phyloP scores from a whole-genome alignment of 2,888 invertebrate genomes.

The Deilephila elpenor region DNA sequence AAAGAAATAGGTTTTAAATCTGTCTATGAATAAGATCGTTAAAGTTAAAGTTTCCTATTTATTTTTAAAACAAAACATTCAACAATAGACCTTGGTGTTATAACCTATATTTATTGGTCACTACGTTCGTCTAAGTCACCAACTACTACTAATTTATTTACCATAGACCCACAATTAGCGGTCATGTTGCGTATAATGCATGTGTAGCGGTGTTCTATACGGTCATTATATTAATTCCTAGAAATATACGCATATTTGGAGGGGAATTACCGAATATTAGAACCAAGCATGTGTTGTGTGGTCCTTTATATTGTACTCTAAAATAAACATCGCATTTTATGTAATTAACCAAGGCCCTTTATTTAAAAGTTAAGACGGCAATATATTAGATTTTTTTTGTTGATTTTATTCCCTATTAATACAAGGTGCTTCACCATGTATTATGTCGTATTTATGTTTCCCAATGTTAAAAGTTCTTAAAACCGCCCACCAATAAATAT shows the following conservation, averaged over 20 bases:
- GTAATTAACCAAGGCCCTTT: too few relatives aligned
- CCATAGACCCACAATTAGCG: constrained; percentile 20
- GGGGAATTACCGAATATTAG: constrained; percentile 17
- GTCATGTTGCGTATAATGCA: constrained; percentile 26
- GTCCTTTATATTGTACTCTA: background rate
- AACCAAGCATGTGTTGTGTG: background rate
- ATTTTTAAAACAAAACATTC: background rate
- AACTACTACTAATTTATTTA: constrained; percentile 14
- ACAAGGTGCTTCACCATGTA: background rate
- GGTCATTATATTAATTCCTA: constrained; percentile 28
- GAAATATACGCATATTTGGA: background rate
- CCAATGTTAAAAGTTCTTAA: too few relatives aligned
- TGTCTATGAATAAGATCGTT: too few relatives aligned
- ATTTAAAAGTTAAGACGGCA: background rate
- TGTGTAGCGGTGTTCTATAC: constrained; percentile 9
- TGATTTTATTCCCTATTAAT: background rate
- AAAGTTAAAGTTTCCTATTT: too few relatives aligned
- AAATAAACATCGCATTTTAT: too few relatives aligned
- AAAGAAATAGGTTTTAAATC: too few relatives aligned
- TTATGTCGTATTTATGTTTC: background rate
- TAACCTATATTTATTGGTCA: background rate
- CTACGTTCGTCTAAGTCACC: constrained; percentile 2
- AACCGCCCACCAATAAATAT: too few relatives aligned
- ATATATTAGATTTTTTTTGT: background rate
- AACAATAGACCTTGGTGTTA: background rate